phyloP scores from a whole-genome alignment of 2,888 invertebrate genomes.

The Omphaloscelis lunosa region DNA sequence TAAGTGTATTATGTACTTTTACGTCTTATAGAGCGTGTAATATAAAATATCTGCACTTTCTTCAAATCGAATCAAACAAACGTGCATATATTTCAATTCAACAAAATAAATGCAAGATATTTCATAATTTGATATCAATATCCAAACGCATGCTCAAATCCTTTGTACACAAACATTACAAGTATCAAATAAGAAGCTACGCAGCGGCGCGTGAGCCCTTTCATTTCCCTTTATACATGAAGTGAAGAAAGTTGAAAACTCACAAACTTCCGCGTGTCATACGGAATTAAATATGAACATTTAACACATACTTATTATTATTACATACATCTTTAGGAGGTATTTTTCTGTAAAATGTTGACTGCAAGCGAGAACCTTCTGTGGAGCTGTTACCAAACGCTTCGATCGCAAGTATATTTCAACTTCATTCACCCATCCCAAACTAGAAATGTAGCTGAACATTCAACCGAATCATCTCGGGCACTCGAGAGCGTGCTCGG shows the following conservation, averaged over 20 bases:
- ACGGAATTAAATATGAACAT: constrained; percentile 51
- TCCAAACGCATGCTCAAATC: constrained; percentile 28
- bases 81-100: constrained; percentile 22
- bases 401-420: constrained; percentile 54
- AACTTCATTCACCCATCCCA: constrained; percentile 59
- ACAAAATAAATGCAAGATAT: constrained; percentile 41
- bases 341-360: constrained; percentile 42
- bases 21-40: constrained; percentile 6
- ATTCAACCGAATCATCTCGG: constrained; percentile 28
- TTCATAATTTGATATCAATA: constrained; percentile 19
- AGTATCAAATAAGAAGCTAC: constrained; percentile 63
- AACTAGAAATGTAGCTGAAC: constrained; percentile 42
- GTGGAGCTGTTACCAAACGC: constrained; percentile 8
- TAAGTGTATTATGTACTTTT: constrained; percentile 14
- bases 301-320: constrained; percentile 51
- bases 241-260: constrained; percentile 64
- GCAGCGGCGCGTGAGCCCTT: constrained; percentile 59
- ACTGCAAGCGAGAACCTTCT: constrained; percentile 22
- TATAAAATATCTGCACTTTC: constrained; percentile 16
- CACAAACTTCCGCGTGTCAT: constrained; percentile 27
- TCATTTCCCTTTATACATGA: constrained; percentile 47
- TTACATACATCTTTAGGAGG: constrained; percentile 37
- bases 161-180: constrained; percentile 55
- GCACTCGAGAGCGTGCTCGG: constrained; percentile 26
- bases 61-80: constrained; percentile 20